These are phyloP conservation scores for Epinephelus coioides DNA, from an alignment of 2,797 vertebrate species.

Conservation along the genomic window DNA sequence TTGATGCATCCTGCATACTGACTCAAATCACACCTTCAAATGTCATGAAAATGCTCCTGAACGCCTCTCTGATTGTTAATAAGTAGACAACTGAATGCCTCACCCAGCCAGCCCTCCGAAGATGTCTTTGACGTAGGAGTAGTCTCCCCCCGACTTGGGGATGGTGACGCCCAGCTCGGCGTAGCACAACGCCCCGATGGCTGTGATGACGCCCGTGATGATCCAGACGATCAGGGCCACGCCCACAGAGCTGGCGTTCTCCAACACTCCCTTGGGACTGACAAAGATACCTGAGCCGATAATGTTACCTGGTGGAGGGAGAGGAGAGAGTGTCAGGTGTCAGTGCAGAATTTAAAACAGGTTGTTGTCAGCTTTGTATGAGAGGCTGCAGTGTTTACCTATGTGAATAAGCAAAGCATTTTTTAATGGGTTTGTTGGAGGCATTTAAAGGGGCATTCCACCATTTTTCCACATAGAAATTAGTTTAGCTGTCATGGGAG, in stretches of 20 bases:
- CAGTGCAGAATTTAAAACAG: background rate
- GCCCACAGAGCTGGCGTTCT: slow-evolving; percentile 94
- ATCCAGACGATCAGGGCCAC: slow-evolving; percentile 93
- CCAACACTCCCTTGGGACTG: slow-evolving; percentile 94
- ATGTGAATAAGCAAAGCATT: background rate
- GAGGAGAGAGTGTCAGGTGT: slow-evolving; percentile 3
- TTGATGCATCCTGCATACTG: background rate
- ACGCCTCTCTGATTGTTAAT: background rate
- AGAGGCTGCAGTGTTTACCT: background rate
- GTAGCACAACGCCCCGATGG: slow-evolving; percentile 94
- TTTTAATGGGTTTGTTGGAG: background rate
- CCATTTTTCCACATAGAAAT: background rate
- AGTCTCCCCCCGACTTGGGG: slow-evolving; percentile 95
- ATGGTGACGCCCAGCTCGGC: slow-evolving; percentile 96
- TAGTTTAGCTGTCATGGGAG: background rate
- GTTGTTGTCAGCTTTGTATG: background rate
- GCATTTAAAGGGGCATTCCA: background rate
- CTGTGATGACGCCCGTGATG: slow-evolving; percentile 92
- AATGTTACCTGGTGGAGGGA: slow-evolving; percentile 90
- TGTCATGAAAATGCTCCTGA: background rate
- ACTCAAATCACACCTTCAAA: background rate
- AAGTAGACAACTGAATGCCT: slow-evolving; percentile 30
- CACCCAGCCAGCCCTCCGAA: slow-evolving; percentile 95
- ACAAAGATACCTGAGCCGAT: slow-evolving; percentile 97
- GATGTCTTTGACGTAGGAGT: slow-evolving; percentile 95